Conservation (phyloP, 1,140 invertebrate species). For the Pseudomyrmex dendroicus region DNA sequence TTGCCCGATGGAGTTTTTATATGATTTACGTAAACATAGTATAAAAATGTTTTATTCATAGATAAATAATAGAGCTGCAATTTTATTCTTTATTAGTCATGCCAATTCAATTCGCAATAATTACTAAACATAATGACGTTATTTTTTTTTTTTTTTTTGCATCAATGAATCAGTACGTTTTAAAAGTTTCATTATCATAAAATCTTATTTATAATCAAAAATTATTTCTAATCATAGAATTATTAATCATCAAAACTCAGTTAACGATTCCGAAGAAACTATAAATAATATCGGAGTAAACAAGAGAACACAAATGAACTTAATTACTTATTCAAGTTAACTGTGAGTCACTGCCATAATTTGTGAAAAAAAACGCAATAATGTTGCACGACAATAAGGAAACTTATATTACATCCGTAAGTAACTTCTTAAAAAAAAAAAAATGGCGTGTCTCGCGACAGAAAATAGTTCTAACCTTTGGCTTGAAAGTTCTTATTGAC, state of each 20-base stretch:
- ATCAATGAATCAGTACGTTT: not conserved
- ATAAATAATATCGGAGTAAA: too few relatives aligned
- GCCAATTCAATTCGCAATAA: not conserved
- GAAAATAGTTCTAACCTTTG: constrained; percentile 27
- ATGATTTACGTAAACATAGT: too few relatives aligned
- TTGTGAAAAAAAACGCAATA: not conserved
- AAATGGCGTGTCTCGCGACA: not conserved
- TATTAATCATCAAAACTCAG: too few relatives aligned
- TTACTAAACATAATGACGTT: not conserved
- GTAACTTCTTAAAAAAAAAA: constrained; percentile 11
- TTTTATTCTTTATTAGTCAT: not conserved
- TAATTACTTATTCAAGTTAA: not conserved
- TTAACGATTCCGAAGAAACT: too few relatives aligned
- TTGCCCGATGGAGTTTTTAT: not conserved
- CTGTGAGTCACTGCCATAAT: not conserved
- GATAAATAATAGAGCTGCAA: too few relatives aligned
- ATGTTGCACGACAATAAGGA: too few relatives aligned
- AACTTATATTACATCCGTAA: not conserved
- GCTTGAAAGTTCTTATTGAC: constrained; percentile 48
- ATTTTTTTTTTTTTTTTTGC: too few relatives aligned
- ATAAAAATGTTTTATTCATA: not conserved
- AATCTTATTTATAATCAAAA: too few relatives aligned
- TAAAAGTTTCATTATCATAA: too few relatives aligned
- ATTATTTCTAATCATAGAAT: too few relatives aligned
- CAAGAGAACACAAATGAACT: not conserved